Conservation (phyloP, 1,140 invertebrate genomes). For the Aphidius ervi region DNA sequence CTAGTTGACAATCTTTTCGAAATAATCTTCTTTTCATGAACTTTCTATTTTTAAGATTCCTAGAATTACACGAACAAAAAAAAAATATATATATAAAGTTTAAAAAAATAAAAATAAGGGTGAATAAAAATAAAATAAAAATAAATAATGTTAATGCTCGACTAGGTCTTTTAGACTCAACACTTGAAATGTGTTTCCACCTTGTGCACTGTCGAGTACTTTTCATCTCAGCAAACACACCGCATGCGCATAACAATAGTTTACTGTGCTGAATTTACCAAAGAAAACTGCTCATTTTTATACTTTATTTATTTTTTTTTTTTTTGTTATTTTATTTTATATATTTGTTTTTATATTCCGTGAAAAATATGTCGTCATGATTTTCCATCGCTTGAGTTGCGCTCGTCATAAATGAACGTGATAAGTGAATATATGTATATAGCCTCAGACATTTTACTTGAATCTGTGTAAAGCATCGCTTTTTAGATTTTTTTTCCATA, state of each 20-base stretch:
- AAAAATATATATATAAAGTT: no score
- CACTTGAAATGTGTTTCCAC: slow-evolving; percentile 5
- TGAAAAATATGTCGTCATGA: slow-evolving; percentile 2
- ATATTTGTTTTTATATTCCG: background rate
- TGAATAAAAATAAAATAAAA: background rate
- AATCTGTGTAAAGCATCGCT: no score
- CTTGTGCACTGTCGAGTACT: slow-evolving; percentile 7
- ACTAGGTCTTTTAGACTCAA: slow-evolving; percentile 5
- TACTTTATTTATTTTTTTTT: no score
- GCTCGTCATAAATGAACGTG: background rate
- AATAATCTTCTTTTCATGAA: no score
- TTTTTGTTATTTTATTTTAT: no score
- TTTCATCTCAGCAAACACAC: background rate
- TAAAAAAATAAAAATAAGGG: no score
- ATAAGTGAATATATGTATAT: slow-evolving; percentile 7
- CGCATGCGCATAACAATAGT: slow-evolving; percentile 2
- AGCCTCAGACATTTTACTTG: no score
- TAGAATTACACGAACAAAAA: no score
- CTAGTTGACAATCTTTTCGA: no score
- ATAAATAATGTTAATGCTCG: slow-evolving; percentile 3
- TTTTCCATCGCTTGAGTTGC: slow-evolving; percentile 4
- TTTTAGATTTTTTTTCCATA: no score
- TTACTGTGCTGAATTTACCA: background rate
- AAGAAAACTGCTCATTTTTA: background rate
- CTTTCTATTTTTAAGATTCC: no score